These are phyloP conservation scores for Gisinianus flammeolus DNA, from an alignment of 2,888 invertebrate species.

Conservation along the genomic window DNA sequence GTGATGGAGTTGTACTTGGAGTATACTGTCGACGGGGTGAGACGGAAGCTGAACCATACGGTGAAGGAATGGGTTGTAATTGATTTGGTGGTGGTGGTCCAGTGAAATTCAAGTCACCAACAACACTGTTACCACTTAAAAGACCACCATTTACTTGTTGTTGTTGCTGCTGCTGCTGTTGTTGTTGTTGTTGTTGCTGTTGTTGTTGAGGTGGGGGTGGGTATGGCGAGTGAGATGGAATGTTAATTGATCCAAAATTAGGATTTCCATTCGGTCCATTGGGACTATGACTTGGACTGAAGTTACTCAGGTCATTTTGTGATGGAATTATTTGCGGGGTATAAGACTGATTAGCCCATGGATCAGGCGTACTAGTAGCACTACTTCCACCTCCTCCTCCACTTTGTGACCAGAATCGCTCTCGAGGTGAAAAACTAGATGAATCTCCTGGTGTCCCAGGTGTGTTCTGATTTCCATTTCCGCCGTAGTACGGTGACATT, in stretches of 20 bases:
- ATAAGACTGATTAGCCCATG: conserved; percentile 43
- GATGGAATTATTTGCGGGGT: conserved; percentile 48
- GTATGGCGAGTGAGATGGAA: conserved; percentile 50
- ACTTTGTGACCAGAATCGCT: conserved; percentile 50
- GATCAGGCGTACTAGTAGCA: conserved; percentile 41
- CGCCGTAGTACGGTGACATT: conserved; percentile 31
- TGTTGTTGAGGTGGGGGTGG: background rate
- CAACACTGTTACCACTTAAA: background rate
- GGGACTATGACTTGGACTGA: background rate
- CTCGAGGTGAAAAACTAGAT: conserved; percentile 48
- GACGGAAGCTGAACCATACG: conserved; percentile 39
- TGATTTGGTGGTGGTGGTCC: conserved; percentile 55
- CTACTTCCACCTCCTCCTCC: conserved; percentile 6
- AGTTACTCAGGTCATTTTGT: conserved; percentile 19
- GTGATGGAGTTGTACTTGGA: conserved; percentile 54
- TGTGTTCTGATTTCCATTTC: background rate
- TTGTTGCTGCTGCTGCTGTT: conserved; percentile 5
- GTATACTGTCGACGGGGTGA: conserved; percentile 48
- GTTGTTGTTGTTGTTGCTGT: conserved; percentile 18
- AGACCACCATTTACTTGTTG: conserved; percentile 2
- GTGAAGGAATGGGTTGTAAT: conserved; percentile 49
- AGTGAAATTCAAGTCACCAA: conserved; percentile 41
- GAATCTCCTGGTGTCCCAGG: conserved; percentile 22
- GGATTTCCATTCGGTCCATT: background rate
- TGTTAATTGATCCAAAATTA: conserved; percentile 43